Percentiles rank a stretch among this genome's conserved stretches.
These are phyloP conservation scores for Podotricha telesiphe DNA, from an alignment of 2,888 invertebrate genomes.

Conservation along the genomic window DNA sequence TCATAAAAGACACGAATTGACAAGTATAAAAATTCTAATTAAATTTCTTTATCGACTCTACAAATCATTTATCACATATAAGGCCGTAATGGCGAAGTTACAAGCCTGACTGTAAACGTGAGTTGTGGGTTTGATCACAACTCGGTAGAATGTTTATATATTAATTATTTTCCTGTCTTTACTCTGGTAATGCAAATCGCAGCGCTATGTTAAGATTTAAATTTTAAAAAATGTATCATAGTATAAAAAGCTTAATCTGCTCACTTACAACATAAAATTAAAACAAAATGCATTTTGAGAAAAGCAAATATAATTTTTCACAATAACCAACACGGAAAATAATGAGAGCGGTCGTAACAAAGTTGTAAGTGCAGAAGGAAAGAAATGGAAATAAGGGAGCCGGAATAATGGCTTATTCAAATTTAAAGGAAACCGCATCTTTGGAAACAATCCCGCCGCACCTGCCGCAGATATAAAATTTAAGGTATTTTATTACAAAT, in stretches of 20 bases:
- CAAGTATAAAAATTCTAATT: not conserved
- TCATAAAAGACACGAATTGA: too few relatives aligned
- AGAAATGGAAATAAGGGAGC: conserved; percentile 41
- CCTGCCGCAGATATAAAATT: conserved; percentile 56
- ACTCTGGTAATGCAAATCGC: too few relatives aligned
- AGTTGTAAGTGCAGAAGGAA: conserved; percentile 42
- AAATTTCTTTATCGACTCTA: too few relatives aligned
- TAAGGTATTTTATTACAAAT: conserved; percentile 22
- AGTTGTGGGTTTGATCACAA: too few relatives aligned
- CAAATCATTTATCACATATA: too few relatives aligned
- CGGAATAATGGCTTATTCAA: conserved; percentile 77
- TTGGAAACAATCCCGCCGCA: conserved; percentile 64
- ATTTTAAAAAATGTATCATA: not conserved
- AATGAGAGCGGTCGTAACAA: conserved; percentile 38
- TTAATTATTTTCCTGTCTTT: too few relatives aligned
- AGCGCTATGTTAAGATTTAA: too few relatives aligned
- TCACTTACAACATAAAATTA: not conserved
- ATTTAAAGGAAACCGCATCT: conserved; percentile 71
- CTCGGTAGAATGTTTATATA: too few relatives aligned
- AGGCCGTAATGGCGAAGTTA: too few relatives aligned
- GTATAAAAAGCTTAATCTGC: not conserved
- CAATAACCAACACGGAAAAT: conserved; percentile 30
- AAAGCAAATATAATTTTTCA: conserved; percentile 26
- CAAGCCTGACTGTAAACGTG: too few relatives aligned
- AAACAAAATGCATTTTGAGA: conserved; percentile 10